A percentile compares a stretch with the other conserved stretches of the same genome.
phyloP scores from a whole-genome alignment of 2,797 vertebrate genomes.

The Chelon labrosus region DNA sequence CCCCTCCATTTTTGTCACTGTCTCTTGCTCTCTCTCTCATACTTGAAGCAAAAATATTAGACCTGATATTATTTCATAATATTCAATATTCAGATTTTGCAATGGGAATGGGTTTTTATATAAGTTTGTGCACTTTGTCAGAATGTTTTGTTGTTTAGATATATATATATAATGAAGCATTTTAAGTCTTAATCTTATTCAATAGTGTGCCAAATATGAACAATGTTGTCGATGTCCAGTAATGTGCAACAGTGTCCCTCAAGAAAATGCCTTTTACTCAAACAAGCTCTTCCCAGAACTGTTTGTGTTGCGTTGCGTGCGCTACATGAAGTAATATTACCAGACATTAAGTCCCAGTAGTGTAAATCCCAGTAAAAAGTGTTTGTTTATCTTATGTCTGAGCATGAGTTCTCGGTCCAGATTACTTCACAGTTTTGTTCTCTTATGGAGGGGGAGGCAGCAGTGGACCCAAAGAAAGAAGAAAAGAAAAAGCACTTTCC shows the following conservation, averaged over 20 bases:
- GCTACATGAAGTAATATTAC: neutral
- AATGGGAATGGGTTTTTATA: too few species aligned
- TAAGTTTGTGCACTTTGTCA: too few species aligned
- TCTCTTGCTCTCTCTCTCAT: slow-evolving; percentile 2
- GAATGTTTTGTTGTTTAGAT: too few species aligned
- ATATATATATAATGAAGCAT: too few species aligned
- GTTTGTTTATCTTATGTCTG: neutral
- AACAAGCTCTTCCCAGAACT: neutral
- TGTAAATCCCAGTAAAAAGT: neutral
- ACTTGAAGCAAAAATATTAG: slow-evolving; percentile 17
- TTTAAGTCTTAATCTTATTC: too few species aligned
- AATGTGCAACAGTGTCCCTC: neutral
- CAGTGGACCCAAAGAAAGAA: too few species aligned
- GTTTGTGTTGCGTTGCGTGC: neutral
- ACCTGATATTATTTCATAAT: slow-evolving; percentile 4
- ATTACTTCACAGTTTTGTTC: slow-evolving; percentile 3
- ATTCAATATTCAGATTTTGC: too few species aligned
- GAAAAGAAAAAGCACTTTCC: neutral
- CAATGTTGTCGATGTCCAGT: neutral
- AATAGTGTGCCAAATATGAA: too few species aligned
- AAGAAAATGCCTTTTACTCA: neutral
- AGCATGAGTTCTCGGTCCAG: neutral
- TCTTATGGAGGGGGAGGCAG: neutral
- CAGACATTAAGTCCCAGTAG: neutral
- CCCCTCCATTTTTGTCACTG: slow-evolving; percentile 10